These are phyloP conservation scores for Grammomys dolichurus DNA, from an alignment of 2,113 vertebrate genomes.

Conservation along the genomic window DNA sequence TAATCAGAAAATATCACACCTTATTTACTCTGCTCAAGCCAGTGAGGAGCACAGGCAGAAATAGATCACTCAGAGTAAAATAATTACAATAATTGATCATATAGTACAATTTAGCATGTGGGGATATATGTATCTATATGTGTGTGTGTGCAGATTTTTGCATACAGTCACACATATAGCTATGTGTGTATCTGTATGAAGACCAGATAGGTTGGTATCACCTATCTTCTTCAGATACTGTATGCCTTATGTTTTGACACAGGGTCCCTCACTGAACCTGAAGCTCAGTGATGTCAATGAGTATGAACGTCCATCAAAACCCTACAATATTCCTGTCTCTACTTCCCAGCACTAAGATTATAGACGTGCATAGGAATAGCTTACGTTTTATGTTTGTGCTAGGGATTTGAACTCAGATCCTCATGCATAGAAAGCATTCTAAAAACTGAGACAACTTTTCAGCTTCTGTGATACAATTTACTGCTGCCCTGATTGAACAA, in stretches of 20 bases:
- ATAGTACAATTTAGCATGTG: not conserved
- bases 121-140: not conserved
- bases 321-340: not conserved
- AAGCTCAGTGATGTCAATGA: not conserved
- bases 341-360: not conserved
- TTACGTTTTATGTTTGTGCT: not conserved
- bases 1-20: not conserved
- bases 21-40: not conserved
- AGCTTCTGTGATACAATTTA: not conserved
- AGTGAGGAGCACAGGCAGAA: not conserved
- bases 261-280: not conserved
- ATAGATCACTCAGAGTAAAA: not conserved
- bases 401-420: not conserved
- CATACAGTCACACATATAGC: not conserved
- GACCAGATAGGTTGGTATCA: not conserved
- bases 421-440: not conserved
- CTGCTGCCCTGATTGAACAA: constrained; percentile 4
- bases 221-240: not conserved
- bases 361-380: too few relatives aligned
- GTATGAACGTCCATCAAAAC: not conserved
- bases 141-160: not conserved
- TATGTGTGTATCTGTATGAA: not conserved
- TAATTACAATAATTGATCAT: not conserved
- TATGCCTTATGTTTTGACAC: not conserved
- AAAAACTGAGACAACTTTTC: not conserved